Base-by-base conservation (phyloP, 2,113 vertebrate species). In the Romanogobio albipinnatus region DNA sequence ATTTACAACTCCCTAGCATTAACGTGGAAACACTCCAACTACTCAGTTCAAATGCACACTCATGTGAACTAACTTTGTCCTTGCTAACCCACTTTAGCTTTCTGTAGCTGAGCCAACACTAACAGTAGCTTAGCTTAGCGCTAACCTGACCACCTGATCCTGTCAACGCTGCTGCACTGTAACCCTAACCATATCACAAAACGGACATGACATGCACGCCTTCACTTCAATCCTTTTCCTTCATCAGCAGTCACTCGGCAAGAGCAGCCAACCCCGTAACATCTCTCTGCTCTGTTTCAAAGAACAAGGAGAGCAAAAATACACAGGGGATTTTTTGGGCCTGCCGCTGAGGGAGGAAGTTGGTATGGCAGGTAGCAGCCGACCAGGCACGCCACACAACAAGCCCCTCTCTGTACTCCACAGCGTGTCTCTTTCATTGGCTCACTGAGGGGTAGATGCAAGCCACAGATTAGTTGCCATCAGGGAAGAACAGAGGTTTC, bases 321-420 rank as follows among this genome's bases (percentile, higher is more conserved):
- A 77, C 80, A 73, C 71, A 73, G 62, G 77, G 76, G 83, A 84
- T 86, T 86, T 68, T 14, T 64, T 90, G 85, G 86, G 56, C 14
- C 84, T 9, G 47, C 17, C 49, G 80, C 85, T 85, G 74, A 82
- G 89, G 87, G 90, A 92, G 92, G 91, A 91, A 90, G 87, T 74
- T 64, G 93, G 85, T 85, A 84, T 87, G 90, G 86, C 89, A 82
- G 87, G 81, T 59, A 87, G 77, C 87, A 79, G 86, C 76, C 70
- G 86, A 86, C 73, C 82, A 87, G 84, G 90, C 87, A 83, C 13
- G 70, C 88, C 0, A 62, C 82, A 87, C 90, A 94, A 93, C 91
- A 93, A 91, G 89, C 85, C 85, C 61, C 79, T 89, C 87, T 91
- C 92, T 95, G 91, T 90, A 81, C 88, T 87, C 29, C 58, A 53